phyloP scores from a whole-genome alignment of 2,113 vertebrate genomes.

The Lepus timidus region DNA sequence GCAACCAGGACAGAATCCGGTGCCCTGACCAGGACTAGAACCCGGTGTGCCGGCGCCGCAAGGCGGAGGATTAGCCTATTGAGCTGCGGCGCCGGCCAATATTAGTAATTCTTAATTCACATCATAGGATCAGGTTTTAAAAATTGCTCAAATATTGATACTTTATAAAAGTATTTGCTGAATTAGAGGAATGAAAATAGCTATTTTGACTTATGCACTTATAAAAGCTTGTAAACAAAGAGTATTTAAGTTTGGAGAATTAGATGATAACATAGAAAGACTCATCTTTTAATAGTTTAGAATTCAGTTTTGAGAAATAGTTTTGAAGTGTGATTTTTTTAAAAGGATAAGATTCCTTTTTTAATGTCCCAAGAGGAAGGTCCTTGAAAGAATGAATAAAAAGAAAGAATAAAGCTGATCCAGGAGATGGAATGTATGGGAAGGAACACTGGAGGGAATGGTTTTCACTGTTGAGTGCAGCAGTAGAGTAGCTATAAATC shows the following conservation, averaged over 20 bases:
- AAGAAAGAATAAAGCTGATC: conserved; percentile 5
- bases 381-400: background rate
- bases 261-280: background rate
- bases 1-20: too few species aligned
- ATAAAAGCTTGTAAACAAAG: background rate
- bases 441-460: background rate
- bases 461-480: background rate
- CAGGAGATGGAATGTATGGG: background rate
- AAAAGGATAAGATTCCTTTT: background rate
- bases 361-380: background rate
- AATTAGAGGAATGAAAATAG: conserved; percentile 5
- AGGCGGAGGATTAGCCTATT: too few species aligned
- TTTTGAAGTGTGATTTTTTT: background rate
- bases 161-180: background rate
- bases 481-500: background rate
- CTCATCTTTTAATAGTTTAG: conserved; percentile 7
- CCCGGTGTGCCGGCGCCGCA: too few species aligned
- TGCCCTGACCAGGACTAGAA: too few species aligned
- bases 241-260: background rate
- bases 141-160: conserved; percentile 6
- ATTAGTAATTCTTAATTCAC: conserved; percentile 1
- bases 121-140: background rate
- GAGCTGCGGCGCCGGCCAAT: background rate
- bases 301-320: conserved; percentile 14
- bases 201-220: background rate